Base-by-base conservation (phyloP, 2,113 vertebrate species). In the Channa maculata region DNA sequence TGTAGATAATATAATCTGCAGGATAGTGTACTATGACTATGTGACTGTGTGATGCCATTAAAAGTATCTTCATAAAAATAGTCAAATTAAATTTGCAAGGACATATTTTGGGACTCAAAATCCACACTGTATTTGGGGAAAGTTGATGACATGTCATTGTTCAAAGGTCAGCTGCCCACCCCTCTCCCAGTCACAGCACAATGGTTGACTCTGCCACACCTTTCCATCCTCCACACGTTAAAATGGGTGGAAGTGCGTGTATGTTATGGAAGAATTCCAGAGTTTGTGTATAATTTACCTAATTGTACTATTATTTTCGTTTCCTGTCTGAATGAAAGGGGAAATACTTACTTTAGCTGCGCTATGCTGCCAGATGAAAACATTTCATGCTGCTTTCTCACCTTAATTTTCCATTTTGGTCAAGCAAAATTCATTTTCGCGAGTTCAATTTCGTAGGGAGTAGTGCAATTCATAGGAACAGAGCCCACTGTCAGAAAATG, bases 401-500 rank as follows among this genome's bases (percentile, higher is more conserved):
- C 36, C 4, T 67, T 84, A 79, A 58, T 79, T 80, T 78, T 71
- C 57, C 5, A 49, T 63, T 66, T 46, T 61, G 53, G 75, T 60
- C 51, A 61, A 71, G 64, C 37, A 70, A 76, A 68, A 79, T 74
- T 51, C 59, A 62, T 70, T 79, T 54, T 74, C 71, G 65, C 83
- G 75, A 58, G 7, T 54, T 82, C 67, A 74, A 66, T 82, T 82
- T 72, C 75, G 52, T 80, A 60, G 71, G 55, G 53, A 48, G 58
- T 41, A 36, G 71, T 11, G 41, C 57, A 77, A 89, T 78, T 85
- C 80, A 73, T 53, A 39, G 24, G 63, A 64, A 85, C 71, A 36
- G 68, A 60, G 52, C 33, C 54, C 15, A 45, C 62, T 80, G 71
- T 83, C 85, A 81, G 53, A 77, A 83, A 84, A 77, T 84, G 82